Conservation (phyloP, 2,888 invertebrate genomes). For the Pachydiplax longipennis region DNA sequence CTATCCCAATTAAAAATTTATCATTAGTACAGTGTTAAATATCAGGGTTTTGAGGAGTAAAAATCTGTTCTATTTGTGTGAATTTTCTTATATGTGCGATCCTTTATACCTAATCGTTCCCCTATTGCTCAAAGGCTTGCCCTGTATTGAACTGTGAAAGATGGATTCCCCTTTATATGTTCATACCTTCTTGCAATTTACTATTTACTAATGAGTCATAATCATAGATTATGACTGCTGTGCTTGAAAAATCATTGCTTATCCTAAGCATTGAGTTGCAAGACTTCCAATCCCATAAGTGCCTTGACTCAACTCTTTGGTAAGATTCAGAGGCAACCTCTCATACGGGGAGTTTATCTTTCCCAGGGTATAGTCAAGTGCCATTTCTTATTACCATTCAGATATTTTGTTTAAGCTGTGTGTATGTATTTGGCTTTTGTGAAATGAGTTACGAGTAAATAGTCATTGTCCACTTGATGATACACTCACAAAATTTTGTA, state of each 20-base stretch:
- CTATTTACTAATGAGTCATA: constrained; percentile 9
- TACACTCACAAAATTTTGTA: constrained; percentile 2
- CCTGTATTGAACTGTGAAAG: constrained; percentile 12
- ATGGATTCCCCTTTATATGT: constrained; percentile 26
- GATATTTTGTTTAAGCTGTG: constrained; percentile 5
- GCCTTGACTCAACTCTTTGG: constrained; percentile 38
- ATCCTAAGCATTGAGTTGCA: constrained; percentile 41
- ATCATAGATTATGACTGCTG: constrained; percentile 21
- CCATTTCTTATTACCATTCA: constrained; percentile 22
- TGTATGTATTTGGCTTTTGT: background rate
- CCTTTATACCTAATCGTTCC: constrained; percentile 14
- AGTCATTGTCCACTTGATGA: background rate
- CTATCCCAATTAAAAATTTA: constrained; percentile 9
- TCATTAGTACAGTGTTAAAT: constrained; percentile 32
- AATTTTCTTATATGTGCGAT: constrained; percentile 30
- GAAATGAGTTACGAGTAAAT: background rate
- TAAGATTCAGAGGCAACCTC: constrained; percentile 20
- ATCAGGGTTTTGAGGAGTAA: constrained; percentile 12
- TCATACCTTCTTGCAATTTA: constrained; percentile 6
- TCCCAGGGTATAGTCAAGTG: constrained; percentile 44
- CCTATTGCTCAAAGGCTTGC: constrained; percentile 41
- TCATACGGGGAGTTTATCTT: constrained; percentile 34
- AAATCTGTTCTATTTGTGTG: constrained; percentile 18
- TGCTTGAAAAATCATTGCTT: constrained; percentile 38
- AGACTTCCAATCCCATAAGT: constrained; percentile 37